Percentiles rank a stretch among this genome's conserved stretches.
These are phyloP conservation scores for Aphodius sticticus DNA, from an alignment of 2,888 invertebrate species.

Conservation along the genomic window DNA sequence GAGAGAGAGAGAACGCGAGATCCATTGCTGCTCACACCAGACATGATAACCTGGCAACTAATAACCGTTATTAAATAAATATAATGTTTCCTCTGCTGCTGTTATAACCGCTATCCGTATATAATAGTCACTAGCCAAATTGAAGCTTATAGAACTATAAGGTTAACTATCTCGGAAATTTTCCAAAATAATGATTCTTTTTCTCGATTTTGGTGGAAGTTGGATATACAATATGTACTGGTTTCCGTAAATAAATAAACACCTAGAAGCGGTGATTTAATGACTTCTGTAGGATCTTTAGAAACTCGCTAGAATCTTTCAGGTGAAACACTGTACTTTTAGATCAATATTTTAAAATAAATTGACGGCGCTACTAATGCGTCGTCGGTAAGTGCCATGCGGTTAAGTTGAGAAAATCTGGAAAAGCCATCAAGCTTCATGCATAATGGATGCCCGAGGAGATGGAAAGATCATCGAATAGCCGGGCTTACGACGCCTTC, in stretches of 20 bases:
- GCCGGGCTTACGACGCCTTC: neutral
- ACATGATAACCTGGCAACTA: slow-evolving; percentile 19
- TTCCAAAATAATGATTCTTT: too few relatives aligned
- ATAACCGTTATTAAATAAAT: slow-evolving; percentile 17
- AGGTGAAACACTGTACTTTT: neutral
- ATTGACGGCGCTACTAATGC: neutral
- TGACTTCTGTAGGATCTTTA: too few relatives aligned
- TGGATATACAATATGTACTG: too few relatives aligned
- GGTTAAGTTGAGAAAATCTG: neutral
- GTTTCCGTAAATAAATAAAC: too few relatives aligned
- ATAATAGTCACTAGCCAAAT: neutral
- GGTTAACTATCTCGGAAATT: too few relatives aligned
- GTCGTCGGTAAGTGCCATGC: neutral
- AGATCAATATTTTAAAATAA: neutral
- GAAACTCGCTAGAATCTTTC: neutral
- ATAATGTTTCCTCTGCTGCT: neutral
- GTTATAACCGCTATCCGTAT: neutral
- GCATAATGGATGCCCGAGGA: neutral
- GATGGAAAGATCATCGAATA: slow-evolving; percentile 4
- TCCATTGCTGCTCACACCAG: neutral
- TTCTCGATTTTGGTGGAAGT: too few relatives aligned
- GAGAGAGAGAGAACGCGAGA: neutral
- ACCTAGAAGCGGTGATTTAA: too few relatives aligned
- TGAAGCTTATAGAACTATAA: neutral
- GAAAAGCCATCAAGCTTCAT: neutral